Conservation (phyloP, 2,888 invertebrate genomes). For the Drosophila kuntzei region DNA sequence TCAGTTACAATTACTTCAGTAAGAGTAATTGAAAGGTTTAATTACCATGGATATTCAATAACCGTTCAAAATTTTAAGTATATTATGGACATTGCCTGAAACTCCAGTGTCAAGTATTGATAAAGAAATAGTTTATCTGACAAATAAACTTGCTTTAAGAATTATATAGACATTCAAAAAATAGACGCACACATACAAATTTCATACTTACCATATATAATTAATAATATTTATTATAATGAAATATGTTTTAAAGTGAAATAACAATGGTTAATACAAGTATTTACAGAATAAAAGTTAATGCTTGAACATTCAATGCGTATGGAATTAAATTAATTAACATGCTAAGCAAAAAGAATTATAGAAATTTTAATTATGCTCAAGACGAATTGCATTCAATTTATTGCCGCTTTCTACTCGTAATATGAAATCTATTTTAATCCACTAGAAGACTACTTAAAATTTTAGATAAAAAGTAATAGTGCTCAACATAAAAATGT, state of each 20-base stretch:
- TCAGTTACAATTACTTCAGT: conserved; percentile 23
- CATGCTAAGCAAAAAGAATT: not conserved
- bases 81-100: conserved; percentile 4
- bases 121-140: conserved; percentile 13
- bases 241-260: not conserved
- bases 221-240: not conserved
- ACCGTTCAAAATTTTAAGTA: not conserved
- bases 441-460: too few relatives aligned
- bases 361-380: not conserved
- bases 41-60: conserved; percentile 15
- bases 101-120: conserved; percentile 14
- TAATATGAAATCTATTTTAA: too few relatives aligned
- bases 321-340: not conserved
- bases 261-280: not conserved
- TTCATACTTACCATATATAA: conserved; percentile 44
- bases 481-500: too few relatives aligned
- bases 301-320: conserved; percentile 16
- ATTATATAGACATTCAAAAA: conserved; percentile 37
- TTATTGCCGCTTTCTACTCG: not conserved
- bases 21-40: conserved; percentile 13
- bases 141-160: conserved; percentile 20
- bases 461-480: too few relatives aligned
- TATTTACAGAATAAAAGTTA: conserved; percentile 20
- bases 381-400: not conserved
- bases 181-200: conserved; percentile 41